Base-by-base conservation (phyloP, 1,140 invertebrate species). In the Protaetia brevitarsis region DNA sequence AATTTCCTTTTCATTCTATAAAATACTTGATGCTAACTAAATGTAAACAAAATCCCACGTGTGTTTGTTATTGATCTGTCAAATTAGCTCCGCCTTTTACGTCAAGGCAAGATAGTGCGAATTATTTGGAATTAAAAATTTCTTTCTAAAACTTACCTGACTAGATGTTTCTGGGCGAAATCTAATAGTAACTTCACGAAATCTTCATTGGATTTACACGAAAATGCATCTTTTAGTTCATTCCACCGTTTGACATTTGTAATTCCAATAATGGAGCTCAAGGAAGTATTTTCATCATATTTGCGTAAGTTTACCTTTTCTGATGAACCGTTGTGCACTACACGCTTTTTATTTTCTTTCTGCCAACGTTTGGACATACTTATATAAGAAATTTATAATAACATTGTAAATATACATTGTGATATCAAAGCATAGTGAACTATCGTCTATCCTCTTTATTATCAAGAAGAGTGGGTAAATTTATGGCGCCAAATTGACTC, bases 221-320 rank as follows among this genome's bases (percentile, higher is more conserved):
- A 71, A 19, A 78, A 69, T 3, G 74, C 70, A 30, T 72, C 77
- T 64, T 78, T 76, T 67, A 79, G 75, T 60, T 77, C 74, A 62
- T 79, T 78, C 80, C 80, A 82, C 63, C 76, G 79, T 60, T 79
- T 79, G 58, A 81, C 78, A 69, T 82, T 82, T 65, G 77, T 77
- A 30, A 78, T 74, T 57, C 80, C 80, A 16, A 82, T 80, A 34
- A 71, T 51, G 51, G 51, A 60, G 13, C 63, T 37, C 34, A 71
- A 45, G 29, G 65, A n/a, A 56, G 36, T 61, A 51, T 67, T 65
- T 51, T 60, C 27, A 28, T 65, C 64, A 30, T 30, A 61, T 65
- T 68, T 36, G 8, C 13, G 63, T 21, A 31, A 60, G 23, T 66
- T 66, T 30, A 62, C 31, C 23, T 60, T 34, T 63, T 63, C 66